Evolutionary conservation across 1,140 invertebrate genomes (phyloP).

Genomic region (Papilio machaon): DNA sequence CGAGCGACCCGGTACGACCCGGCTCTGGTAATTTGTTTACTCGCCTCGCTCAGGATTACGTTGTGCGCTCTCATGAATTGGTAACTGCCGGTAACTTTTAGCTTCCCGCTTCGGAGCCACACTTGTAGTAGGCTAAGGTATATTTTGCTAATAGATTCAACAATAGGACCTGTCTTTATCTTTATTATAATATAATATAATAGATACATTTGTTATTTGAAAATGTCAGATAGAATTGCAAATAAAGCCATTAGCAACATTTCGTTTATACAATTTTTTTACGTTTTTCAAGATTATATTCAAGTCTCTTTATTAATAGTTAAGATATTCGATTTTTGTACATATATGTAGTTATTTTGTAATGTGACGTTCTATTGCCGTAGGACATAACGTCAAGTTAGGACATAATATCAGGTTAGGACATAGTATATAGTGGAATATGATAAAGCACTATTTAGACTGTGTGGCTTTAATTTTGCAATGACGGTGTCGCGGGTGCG

Average conservation of each 20-base stretch:
- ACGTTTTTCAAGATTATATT: too few relatives aligned
- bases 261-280: too few relatives aligned
- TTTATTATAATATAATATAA: too few relatives aligned
- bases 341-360: neutral
- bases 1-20: slow-evolving; percentile 45
- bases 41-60: slow-evolving; percentile 74
- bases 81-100: slow-evolving; percentile 69
- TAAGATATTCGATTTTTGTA: too few relatives aligned
- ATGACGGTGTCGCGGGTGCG: slow-evolving; percentile 29
- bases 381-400: neutral
- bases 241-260: too few relatives aligned
- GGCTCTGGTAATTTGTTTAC: slow-evolving; percentile 76
- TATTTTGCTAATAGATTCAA: neutral
- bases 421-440: neutral
- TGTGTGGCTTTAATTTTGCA: neutral
- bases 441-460: slow-evolving; percentile 15
- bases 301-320: too few relatives aligned
- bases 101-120: neutral
- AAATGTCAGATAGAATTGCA: too few relatives aligned
- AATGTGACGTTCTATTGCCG: neutral
- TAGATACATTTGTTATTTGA: too few relatives aligned
- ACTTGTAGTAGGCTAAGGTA: neutral
- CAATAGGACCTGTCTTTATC: neutral
- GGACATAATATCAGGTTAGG: neutral
- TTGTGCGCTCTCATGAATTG: slow-evolving; percentile 74